These are phyloP conservation scores for Pipa parva DNA, from an alignment of 2,113 vertebrate species.

Conservation along the genomic window DNA sequence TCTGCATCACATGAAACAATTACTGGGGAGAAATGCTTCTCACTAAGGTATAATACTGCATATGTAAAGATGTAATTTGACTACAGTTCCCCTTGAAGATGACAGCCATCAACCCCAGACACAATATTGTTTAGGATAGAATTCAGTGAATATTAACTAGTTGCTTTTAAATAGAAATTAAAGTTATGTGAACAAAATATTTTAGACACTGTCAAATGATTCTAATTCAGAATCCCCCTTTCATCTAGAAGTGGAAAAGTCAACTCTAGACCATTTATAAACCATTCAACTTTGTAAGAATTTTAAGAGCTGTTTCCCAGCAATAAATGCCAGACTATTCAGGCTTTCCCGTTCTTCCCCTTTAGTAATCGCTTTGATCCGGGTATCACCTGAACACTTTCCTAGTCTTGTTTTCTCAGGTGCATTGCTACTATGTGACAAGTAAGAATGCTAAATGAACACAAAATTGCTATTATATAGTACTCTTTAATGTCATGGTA, in stretches of 20 bases:
- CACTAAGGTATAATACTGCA: no score
- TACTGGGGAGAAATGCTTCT: no score
- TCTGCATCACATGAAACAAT: no score
- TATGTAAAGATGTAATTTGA: no score
- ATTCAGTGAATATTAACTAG: no score
- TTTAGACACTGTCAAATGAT: neutral
- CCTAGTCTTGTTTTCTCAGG: slow-evolving; percentile 24
- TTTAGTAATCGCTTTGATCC: slow-evolving; percentile 22
- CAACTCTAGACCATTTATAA: neutral
- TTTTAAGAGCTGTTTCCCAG: neutral
- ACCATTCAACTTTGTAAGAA: neutral
- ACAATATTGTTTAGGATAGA: no score
- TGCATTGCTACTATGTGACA: slow-evolving; percentile 22
- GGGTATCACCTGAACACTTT: neutral
- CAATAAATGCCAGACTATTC: neutral
- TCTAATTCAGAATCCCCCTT: no score
- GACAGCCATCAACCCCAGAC: no score
- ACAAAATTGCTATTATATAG: slow-evolving; percentile 1
- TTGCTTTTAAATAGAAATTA: no score
- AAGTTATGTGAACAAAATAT: no score
- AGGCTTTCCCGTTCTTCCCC: slow-evolving; percentile 7
- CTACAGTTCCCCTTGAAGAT: no score
- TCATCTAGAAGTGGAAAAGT: no score
- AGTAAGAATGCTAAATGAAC: neutral
- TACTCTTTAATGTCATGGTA: slow-evolving; percentile 18